Base-by-base conservation (phyloP, 1,140 invertebrate genomes). In the Polyergus mexicanus region DNA sequence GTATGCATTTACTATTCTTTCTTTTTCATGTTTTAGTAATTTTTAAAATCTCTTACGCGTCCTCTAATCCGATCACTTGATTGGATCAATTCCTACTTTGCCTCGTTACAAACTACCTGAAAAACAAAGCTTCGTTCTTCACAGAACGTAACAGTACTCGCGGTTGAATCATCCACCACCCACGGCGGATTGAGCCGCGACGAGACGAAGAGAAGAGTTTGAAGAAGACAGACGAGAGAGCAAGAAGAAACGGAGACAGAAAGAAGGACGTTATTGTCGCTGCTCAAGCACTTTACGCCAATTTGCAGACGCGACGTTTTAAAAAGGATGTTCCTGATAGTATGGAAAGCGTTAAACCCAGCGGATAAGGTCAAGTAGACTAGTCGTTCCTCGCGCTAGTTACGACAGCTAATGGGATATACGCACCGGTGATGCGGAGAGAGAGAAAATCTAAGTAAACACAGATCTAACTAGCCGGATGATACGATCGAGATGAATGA, bases 241-340 rank as follows among this genome's bases (percentile, higher is more conserved):
- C 3, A 38, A 60, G 44, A 41, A 35, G 54, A 10, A 58, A 47
- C 54, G 32, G 13, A 58, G 35, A 54, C n/a, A 38, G 54, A 81
- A 65, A 25, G 58, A 80, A 75, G 72, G 51, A 83, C 58, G 88
- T 83, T 80, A 77, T 47, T 78, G 84, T 85, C 75, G 56, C 54
- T 60, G 56, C 54, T 60, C 58, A 28, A 86, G 86, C 90, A 92
- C 91, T 92, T 93, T 92, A 91, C 86, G 80, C 84, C 91, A 93
- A 93, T 93, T 92, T 91, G 89, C 78, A 68, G 87, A 63, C 86
- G 83, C 74, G 85, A 74, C 90, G 85, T 91, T 88, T 89, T 91
- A 91, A 92, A 90, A 91, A 93, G 91, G 92, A 93, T 93, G 91
- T 93, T 80, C 88, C 86, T 90, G 92, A 92, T 93, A 90, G 91